Conservation (phyloP, 2,113 vertebrate genomes). For the Corythornis vintsioides region DNA sequence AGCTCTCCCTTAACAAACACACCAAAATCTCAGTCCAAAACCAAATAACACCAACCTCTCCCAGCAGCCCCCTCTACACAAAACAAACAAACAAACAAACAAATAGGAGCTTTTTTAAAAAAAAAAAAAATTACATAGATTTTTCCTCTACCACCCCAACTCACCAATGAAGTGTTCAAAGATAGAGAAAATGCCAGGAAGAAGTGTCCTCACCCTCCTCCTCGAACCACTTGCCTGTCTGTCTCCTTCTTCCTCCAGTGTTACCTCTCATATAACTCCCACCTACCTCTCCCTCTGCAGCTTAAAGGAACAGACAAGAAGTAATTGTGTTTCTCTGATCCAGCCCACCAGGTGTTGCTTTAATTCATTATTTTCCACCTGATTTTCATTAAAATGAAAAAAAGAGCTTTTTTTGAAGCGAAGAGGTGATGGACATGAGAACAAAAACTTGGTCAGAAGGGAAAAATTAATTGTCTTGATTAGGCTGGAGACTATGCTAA, state of each 20-base stretch:
- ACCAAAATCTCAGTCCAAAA: neutral
- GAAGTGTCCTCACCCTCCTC: fast-evolving
- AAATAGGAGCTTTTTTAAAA: neutral
- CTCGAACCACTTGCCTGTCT: neutral
- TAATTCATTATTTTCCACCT: neutral
- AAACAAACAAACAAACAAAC: neutral
- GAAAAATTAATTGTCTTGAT: neutral
- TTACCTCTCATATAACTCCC: neutral
- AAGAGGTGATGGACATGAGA: neutral
- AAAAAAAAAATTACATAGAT: neutral
- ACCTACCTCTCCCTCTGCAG: neutral
- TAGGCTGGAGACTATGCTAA: neutral
- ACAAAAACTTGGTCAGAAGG: neutral
- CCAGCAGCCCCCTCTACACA: fast-evolving
- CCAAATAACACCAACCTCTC: neutral
- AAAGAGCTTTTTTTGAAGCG: fast-evolving
- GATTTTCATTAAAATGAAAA: neutral
- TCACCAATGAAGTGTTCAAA: fast-evolving
- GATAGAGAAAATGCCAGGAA: fast-evolving
- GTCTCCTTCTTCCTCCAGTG: fast-evolving
- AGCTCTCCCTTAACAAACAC: neutral
- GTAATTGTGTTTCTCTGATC: neutral
- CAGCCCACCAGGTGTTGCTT: neutral
- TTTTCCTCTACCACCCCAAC: no score
- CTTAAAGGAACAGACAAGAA: neutral